phyloP scores from a whole-genome alignment of 2,797 vertebrate species.

The Cyprinella venusta region DNA sequence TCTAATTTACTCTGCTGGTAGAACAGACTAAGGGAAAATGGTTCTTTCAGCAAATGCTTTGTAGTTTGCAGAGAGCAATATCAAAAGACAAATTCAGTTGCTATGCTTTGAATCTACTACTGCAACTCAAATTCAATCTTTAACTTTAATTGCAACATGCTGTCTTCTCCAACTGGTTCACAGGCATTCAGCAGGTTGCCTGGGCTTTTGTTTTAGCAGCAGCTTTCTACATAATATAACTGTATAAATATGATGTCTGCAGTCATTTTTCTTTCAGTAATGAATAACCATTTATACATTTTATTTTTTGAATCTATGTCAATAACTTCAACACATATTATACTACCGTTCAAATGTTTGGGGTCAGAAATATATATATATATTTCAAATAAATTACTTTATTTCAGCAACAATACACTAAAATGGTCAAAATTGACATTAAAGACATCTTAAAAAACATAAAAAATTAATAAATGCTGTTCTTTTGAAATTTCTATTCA shows the following conservation, averaged over 20 bases:
- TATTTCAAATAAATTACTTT: background rate
- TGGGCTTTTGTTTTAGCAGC: background rate
- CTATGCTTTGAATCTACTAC: slow-evolving; percentile 3
- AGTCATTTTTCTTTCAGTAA: background rate
- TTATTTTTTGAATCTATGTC: background rate
- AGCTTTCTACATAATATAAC: background rate
- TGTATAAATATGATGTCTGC: background rate
- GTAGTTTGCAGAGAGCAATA: slow-evolving; percentile 30
- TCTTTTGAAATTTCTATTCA: too few relatives aligned
- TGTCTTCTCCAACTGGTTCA: background rate
- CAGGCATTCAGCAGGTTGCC: background rate
- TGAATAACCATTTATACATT: background rate
- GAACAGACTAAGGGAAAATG: slow-evolving; percentile 23
- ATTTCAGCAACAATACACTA: background rate
- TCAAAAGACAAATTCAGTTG: slow-evolving; percentile 50
- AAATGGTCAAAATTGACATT: background rate
- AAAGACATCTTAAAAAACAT: background rate
- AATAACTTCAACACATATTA: background rate
- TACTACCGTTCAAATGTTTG: background rate
- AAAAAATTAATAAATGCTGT: background rate
- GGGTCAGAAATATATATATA: background rate
- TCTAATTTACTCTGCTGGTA: slow-evolving; percentile 55
- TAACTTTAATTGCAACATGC: slow-evolving; percentile 27
- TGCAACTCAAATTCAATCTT: slow-evolving; percentile 10
- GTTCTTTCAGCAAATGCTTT: slow-evolving; percentile 34